A percentile compares a stretch with the other conserved stretches of the same genome.
Evolutionary conservation across 1,140 invertebrate genomes (phyloP).

Genomic region (Aphidius ervi): DNA sequence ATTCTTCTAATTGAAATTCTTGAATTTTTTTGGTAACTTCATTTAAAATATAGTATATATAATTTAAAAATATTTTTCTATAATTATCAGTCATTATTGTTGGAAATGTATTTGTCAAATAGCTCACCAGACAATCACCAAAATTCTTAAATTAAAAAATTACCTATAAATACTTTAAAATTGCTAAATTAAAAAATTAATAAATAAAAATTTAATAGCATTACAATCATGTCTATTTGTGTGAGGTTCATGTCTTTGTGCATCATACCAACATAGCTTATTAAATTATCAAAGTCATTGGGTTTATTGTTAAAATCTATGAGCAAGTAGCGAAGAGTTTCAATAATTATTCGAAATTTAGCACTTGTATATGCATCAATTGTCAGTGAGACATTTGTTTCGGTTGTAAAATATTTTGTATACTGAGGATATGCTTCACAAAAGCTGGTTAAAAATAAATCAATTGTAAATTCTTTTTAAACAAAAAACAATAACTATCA

Average conservation of each 20-base stretch:
- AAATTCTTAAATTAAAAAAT: conserved; percentile 28
- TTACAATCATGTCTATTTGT: conserved; percentile 30
- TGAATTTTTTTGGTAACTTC: conserved; percentile 31
- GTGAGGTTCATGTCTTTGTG: conserved; percentile 38
- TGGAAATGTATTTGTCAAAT: conserved; percentile 28
- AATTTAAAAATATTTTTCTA: conserved; percentile 27
- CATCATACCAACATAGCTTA: conserved; percentile 37
- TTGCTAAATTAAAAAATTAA: conserved; percentile 4
- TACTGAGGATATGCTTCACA: conserved; percentile 33
- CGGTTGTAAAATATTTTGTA: conserved; percentile 31
- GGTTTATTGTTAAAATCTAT: conserved; percentile 34
- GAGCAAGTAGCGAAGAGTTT: conserved; percentile 34
- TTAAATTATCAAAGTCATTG: conserved; percentile 29
- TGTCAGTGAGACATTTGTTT: conserved; percentile 25
- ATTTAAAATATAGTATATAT: conserved; percentile 31
- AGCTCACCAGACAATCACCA: conserved; percentile 25
- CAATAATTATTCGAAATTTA: conserved; percentile 32
- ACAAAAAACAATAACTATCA: conserved; percentile 4
- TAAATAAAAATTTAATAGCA: conserved; percentile 17
- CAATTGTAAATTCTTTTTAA: neutral
- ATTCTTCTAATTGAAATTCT: conserved; percentile 28
- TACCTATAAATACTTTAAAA: conserved; percentile 5
- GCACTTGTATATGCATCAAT: conserved; percentile 24
- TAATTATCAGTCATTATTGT: conserved; percentile 25
- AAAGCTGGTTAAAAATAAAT: conserved; percentile 21